Conservation (phyloP, 2,888 invertebrate species). For the Celastrina argiolus region DNA sequence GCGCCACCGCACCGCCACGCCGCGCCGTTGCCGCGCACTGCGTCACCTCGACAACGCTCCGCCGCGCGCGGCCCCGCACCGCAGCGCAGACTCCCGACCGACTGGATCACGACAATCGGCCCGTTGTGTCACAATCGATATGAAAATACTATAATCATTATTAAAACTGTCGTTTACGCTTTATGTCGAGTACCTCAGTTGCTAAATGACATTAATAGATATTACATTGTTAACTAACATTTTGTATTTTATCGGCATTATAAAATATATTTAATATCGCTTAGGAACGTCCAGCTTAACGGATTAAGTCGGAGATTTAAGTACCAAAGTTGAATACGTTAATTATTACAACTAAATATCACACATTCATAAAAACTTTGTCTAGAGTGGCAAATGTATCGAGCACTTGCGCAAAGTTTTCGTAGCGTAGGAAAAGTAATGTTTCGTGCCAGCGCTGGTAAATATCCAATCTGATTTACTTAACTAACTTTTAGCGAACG, state of each 20-base stretch:
- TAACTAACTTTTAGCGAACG: neutral
- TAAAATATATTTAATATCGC: neutral
- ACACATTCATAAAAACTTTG: neutral
- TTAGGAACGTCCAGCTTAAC: neutral
- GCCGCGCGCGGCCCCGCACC: slow-evolving; percentile 34
- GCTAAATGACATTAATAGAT: neutral
- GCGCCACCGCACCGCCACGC: slow-evolving; percentile 43
- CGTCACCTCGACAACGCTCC: slow-evolving; percentile 33
- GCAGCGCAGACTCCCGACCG: slow-evolving; percentile 34
- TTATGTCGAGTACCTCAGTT: slow-evolving; percentile 8
- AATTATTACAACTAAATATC: neutral
- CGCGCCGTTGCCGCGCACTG: slow-evolving; percentile 29
- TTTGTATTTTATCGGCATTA: neutral
- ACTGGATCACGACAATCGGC: slow-evolving; percentile 42
- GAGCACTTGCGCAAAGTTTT: neutral
- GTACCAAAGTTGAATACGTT: neutral
- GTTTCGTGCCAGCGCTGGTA: neutral
- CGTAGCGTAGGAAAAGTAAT: neutral
- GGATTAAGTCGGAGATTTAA: neutral
- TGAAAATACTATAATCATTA: slow-evolving; percentile 29
- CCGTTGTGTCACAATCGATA: slow-evolving; percentile 40
- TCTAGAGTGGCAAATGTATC: neutral
- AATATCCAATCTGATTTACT: neutral
- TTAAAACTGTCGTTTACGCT: slow-evolving; percentile 27
- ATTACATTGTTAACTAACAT: neutral